Conservation (phyloP, 1,140 invertebrate genomes). For the Lineus longissimus region DNA sequence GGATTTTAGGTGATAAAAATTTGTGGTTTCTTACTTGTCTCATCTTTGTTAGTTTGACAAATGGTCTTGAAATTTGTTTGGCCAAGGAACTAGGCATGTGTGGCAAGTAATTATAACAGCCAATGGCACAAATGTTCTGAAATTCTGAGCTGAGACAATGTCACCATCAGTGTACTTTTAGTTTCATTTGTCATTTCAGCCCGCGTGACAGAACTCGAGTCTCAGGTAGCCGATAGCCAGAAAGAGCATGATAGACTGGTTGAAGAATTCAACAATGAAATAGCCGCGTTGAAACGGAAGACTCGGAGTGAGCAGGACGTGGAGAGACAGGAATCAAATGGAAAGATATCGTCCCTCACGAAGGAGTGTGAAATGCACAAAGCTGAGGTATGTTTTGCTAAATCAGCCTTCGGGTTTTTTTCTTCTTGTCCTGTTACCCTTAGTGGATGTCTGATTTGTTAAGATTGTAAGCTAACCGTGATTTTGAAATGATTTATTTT, state of each 20-base stretch:
- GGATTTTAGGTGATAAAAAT: too few species aligned
- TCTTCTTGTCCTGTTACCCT: neutral
- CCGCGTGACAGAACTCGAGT: slow-evolving; percentile 27
- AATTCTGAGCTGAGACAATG: too few species aligned
- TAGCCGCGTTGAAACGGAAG: slow-evolving; percentile 7
- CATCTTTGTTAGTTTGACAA: too few species aligned
- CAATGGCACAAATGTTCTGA: too few species aligned
- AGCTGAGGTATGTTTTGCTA: slow-evolving; percentile 21
- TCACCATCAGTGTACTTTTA: too few species aligned
- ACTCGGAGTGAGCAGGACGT: slow-evolving; percentile 17
- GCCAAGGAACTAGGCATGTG: too few species aligned
- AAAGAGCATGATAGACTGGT: slow-evolving; percentile 21
- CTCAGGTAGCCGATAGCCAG: slow-evolving; percentile 15
- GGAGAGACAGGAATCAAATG: slow-evolving; percentile 20
- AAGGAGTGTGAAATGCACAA: slow-evolving; percentile 28
- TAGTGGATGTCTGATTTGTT: too few species aligned
- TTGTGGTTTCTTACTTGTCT: too few species aligned
- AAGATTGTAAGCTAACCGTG: too few species aligned
- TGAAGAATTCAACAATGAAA: slow-evolving; percentile 22
- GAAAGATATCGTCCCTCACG: slow-evolving; percentile 21
- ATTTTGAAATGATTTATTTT: too few species aligned
- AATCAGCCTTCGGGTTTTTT: neutral
- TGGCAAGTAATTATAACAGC: too few species aligned
- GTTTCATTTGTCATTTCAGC: slow-evolving; percentile 16
- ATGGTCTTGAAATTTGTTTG: too few species aligned